A percentile compares a stretch with the other conserved stretches of the same genome.
Conservation (phyloP, 2,797 vertebrate genomes). For the Pipistrellus pipistrellus region DNA sequence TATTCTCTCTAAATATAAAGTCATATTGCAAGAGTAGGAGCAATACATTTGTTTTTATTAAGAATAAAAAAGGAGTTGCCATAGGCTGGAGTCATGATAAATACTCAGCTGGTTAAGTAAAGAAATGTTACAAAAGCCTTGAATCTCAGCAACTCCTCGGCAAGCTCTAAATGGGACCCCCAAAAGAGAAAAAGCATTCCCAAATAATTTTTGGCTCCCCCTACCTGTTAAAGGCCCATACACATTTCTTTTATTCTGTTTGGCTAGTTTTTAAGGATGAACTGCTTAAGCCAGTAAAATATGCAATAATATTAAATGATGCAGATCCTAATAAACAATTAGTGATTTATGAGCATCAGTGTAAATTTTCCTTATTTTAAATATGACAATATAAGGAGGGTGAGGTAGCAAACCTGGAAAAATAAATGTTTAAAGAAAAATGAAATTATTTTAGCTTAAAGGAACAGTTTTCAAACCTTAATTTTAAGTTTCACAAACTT, state of each 20-base stretch:
- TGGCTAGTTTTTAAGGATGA: not conserved
- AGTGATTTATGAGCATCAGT: not conserved
- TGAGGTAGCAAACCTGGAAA: not conserved
- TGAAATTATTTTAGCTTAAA: not conserved
- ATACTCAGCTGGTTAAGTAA: not conserved
- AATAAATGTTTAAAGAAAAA: conserved; percentile 32
- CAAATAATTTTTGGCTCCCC: not conserved
- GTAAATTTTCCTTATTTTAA: not conserved
- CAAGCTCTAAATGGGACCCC: not conserved
- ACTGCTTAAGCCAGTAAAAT: not conserved
- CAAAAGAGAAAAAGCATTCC: not conserved
- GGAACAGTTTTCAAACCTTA: not conserved
- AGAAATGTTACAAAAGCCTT: not conserved
- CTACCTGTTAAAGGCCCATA: not conserved
- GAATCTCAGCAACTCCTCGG: not conserved
- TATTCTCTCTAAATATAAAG: not conserved
- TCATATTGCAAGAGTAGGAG: not conserved
- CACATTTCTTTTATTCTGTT: not conserved
- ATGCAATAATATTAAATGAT: not conserved
- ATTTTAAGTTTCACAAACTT: not conserved
- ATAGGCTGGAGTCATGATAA: not conserved
- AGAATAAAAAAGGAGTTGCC: not conserved
- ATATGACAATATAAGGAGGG: not conserved
- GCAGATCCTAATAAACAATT: not conserved
- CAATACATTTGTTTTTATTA: not conserved